phyloP scores from a whole-genome alignment of 2,797 vertebrate species.

The Macropodus opercularis region DNA sequence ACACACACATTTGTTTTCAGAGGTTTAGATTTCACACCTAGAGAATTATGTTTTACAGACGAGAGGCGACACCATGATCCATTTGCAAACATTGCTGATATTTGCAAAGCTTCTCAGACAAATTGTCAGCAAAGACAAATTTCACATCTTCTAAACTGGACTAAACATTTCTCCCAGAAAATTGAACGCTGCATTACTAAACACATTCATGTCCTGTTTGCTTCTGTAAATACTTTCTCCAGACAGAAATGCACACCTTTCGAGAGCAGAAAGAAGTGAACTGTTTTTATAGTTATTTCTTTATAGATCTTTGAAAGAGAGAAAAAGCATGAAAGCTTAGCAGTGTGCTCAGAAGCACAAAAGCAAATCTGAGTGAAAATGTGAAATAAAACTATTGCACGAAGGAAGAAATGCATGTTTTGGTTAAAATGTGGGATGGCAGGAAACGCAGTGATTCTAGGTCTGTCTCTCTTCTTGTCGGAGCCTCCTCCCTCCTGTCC shows the following conservation, averaged over 20 bases:
- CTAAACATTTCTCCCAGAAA: constrained; percentile 30
- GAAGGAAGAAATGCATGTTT: background rate
- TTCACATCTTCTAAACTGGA: constrained; percentile 23
- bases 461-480: constrained; percentile 48
- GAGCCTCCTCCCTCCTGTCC: constrained; percentile 63
- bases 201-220: constrained; percentile 13
- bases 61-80: constrained; percentile 21
- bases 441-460: constrained; percentile 34
- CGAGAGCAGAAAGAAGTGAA: background rate
- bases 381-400: background rate
- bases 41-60: constrained; percentile 18
- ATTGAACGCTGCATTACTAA: constrained; percentile 24
- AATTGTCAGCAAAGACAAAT: constrained; percentile 43
- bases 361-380: background rate
- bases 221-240: constrained; percentile 12
- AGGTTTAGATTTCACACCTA: constrained; percentile 12
- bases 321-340: background rate
- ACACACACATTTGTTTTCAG: constrained; percentile 1
- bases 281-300: background rate
- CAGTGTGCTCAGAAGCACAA: background rate
- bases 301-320: background rate
- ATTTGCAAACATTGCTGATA: constrained; percentile 43
- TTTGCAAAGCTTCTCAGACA: constrained; percentile 38
- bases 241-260: background rate
- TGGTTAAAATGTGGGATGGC: constrained; percentile 14